phyloP scores from a whole-genome alignment of 30 jellyfish, hydroid and myxozoan genomes.

The Mastigias papua region DNA sequence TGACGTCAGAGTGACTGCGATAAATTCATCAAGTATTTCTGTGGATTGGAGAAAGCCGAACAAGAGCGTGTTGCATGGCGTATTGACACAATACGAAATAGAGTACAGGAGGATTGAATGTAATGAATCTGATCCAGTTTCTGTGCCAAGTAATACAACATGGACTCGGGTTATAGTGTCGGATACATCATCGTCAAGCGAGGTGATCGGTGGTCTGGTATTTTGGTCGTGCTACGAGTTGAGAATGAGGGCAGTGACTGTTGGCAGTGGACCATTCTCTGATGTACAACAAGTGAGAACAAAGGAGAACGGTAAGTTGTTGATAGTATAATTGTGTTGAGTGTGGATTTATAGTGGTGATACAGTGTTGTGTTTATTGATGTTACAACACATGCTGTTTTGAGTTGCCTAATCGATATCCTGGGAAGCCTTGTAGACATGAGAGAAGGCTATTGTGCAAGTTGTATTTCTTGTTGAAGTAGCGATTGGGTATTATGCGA shows the following conservation, averaged over 20 bases:
- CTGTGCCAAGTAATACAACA: background rate
- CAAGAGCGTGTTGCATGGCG: conserved; percentile 20
- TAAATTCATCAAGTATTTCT: conserved; percentile 12
- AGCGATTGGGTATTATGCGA: no score
- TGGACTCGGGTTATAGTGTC: background rate
- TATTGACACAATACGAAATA: conserved; percentile 2
- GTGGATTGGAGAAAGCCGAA: conserved; percentile 29
- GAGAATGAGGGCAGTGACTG: conserved; percentile 28
- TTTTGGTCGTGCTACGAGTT: conserved; percentile 46
- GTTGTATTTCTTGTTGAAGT: no score
- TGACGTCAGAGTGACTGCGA: background rate
- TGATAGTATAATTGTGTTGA: no score
- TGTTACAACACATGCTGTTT: no score
- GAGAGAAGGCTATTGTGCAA: no score
- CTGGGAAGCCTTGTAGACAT: no score
- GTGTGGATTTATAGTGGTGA: no score
- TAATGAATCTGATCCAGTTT: background rate
- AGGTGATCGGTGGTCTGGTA: background rate
- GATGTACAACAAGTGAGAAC: background rate
- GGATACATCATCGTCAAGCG: background rate
- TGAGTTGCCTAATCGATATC: no score
- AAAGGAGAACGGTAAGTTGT: conserved; percentile 26
- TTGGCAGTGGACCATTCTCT: conserved; percentile 22
- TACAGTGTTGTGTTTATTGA: no score
- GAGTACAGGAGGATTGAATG: conserved; percentile 28